Base-by-base conservation (phyloP, 2,113 vertebrate species). In the Phyllostomus hastatus region DNA sequence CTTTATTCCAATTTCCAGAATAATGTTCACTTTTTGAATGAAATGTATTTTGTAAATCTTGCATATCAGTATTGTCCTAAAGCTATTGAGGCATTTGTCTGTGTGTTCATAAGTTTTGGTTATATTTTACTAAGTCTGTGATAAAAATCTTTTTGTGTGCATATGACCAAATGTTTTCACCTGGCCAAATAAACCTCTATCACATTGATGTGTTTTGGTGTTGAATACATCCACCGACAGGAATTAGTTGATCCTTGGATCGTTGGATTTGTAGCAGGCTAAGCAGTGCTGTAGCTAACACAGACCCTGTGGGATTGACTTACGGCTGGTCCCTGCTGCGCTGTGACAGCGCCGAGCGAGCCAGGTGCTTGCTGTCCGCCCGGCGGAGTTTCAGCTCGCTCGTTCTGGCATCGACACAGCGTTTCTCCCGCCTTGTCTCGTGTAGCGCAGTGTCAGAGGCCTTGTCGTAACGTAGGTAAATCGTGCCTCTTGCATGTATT, bases 91-190 rank as follows among this genome's bases (percentile, higher is more conserved):
- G 48, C 1, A 61, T 93, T 28, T n/a, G 70, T 90, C 81, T 87
- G 33, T 3, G 17, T 48, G 2, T 83, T 1, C 20, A 2, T 33
- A 0, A 73, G 7, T 61, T 73, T 94, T 75, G 35, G 12, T 83
- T 88, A 8, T 90, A 64, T 90, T 76, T 88, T 70, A 41, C 38
- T 93, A 10, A 35, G 22, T 84, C n/a, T 79, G 5, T 92, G 73
- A 61, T 88, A 82, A 92, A 85, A 85, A 75, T 95, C 76, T 84
- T 79, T 81, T 86, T 79, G 2, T 41, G 17, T 31, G 79, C 46
- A 1, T 61, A 91, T 88, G 70, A 26, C 93, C 17, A 95, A 82
- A 88, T 92, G 67, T 95, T 61, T 72, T 78, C 57, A 96, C 8
- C 22, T 12, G 78, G 61, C 43, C 2, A 4, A 41, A 93, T 85